phyloP scores from a whole-genome alignment of 2,888 invertebrate genomes.

The Priocnemis perturbator region DNA sequence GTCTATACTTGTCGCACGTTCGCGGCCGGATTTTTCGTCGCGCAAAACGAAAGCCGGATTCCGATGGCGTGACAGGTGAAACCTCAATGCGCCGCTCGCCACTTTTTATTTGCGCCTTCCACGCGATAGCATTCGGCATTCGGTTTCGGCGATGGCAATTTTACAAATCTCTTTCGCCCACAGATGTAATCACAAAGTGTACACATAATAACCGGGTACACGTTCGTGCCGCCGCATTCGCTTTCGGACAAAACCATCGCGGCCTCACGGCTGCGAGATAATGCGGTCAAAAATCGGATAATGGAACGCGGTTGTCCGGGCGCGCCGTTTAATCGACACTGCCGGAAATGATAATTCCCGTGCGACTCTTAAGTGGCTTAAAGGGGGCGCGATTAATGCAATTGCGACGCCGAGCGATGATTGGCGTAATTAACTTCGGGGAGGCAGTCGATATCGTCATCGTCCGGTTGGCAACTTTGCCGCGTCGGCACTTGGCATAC shows the following conservation, averaged over 20 bases:
- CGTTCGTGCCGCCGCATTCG: slow-evolving; percentile 32
- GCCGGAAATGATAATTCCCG: no score
- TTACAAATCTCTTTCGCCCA: slow-evolving; percentile 34
- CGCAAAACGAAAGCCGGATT: neutral
- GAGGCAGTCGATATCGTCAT: neutral
- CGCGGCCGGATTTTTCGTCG: no score
- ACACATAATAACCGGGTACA: slow-evolving; percentile 35
- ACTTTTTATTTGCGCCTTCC: slow-evolving; percentile 18
- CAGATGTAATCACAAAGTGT: slow-evolving; percentile 41
- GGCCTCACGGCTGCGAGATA: slow-evolving; percentile 23
- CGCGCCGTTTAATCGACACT: no score
- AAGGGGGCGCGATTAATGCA: no score
- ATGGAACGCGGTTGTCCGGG: no score
- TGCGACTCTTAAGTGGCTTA: no score
- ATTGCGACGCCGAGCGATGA: no score
- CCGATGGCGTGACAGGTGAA: slow-evolving; percentile 47
- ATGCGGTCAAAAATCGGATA: slow-evolving; percentile 14
- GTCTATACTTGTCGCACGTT: no score
- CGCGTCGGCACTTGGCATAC: no score
- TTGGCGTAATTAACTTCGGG: slow-evolving; percentile 19
- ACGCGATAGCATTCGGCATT: slow-evolving; percentile 15
- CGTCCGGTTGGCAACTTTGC: slow-evolving; percentile 1
- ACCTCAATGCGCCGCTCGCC: slow-evolving; percentile 33
- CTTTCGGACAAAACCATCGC: slow-evolving; percentile 21
- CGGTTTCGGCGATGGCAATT: slow-evolving; percentile 37